Evolutionary conservation across 2,888 invertebrate genomes (phyloP), one percentile per base, ranked within the genome.

Genomic region (Tiphia femorata): DNA sequence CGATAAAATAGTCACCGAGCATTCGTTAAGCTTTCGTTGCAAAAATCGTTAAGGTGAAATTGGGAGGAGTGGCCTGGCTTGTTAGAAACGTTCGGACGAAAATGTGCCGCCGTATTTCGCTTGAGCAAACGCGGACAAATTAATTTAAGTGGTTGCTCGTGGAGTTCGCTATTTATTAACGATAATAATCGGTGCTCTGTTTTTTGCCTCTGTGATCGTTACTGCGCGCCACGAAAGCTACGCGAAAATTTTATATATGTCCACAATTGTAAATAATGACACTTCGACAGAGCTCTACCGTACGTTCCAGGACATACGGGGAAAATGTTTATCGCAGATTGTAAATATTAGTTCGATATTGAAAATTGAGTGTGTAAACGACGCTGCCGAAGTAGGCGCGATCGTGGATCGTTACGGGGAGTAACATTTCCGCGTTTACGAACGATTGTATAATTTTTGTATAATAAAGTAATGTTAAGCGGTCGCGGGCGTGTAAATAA

Each of bases 131-230:
- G n/a, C n/a, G n/a, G n/a, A n/a, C n/a, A n/a, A n/a, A n/a, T n/a
- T 37, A 8, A 37, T 37, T 37, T 5, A 37, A 19, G 37, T 37
- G 12, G 33, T n/a, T n/a, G 14, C 6, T 7, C 12, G 33, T 33
- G 12, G 14, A 33, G 33, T 33, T n/a, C 33, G 33, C 33, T 14
- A 33, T 33, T 33, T 33, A n/a, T n/a, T n/a, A 25, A 25, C 25
- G 17, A 51, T 21, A 25, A 64, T 44, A 51, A 66, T 49, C 30
- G 30, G 30, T 67, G 64, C 57, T 67, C 67, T 67, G 58, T 44
- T 67, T 67, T 61, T 52, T n/a, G n/a, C n/a, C 49, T 64, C 67
- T 67, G 67, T 67, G 67, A 67, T 67, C 56, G 52, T 64, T 61
- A 49, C 60, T 35, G 50, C 63, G 43, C 38, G 42, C 51, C 51